These are phyloP conservation scores for Aldabrachelys gigantea DNA, from an alignment of 2,113 vertebrate genomes.

Conservation along the genomic window DNA sequence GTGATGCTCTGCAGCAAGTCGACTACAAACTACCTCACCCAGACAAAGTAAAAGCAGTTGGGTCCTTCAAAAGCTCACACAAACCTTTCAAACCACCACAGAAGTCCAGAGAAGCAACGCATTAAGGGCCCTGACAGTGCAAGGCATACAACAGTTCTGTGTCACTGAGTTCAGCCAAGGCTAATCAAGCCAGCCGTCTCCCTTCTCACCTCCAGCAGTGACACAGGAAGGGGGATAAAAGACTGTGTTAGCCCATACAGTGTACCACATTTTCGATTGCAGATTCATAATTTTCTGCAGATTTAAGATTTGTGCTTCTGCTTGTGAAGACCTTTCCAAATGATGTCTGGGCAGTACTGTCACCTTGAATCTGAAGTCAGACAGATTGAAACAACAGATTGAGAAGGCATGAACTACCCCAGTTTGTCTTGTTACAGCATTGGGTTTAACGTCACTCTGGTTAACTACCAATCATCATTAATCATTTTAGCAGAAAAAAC, in stretches of 20 bases:
- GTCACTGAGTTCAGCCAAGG: neutral
- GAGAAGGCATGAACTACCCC: neutral
- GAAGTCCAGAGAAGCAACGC: neutral
- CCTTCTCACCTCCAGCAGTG: neutral
- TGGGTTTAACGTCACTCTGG: neutral
- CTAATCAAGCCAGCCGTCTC: neutral
- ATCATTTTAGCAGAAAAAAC: neutral
- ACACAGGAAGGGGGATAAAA: neutral
- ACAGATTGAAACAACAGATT: neutral
- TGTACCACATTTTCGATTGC: no score
- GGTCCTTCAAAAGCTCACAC: neutral
- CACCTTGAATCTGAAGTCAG: neutral
- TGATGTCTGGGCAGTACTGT: neutral
- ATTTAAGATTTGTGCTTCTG: neutral
- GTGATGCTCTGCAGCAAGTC: neutral
- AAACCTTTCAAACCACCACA: neutral
- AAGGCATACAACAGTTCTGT: neutral
- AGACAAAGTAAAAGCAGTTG: neutral
- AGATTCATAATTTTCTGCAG: neutral
- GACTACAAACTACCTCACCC: neutral
- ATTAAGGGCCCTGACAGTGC: neutral
- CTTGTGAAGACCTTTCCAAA: neutral
- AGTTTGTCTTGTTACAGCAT: neutral
- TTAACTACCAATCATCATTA: neutral
- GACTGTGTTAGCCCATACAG: neutral